Evolutionary conservation across 1,140 invertebrate species (phyloP).

Genomic region (Dendroctonus valens): DNA sequence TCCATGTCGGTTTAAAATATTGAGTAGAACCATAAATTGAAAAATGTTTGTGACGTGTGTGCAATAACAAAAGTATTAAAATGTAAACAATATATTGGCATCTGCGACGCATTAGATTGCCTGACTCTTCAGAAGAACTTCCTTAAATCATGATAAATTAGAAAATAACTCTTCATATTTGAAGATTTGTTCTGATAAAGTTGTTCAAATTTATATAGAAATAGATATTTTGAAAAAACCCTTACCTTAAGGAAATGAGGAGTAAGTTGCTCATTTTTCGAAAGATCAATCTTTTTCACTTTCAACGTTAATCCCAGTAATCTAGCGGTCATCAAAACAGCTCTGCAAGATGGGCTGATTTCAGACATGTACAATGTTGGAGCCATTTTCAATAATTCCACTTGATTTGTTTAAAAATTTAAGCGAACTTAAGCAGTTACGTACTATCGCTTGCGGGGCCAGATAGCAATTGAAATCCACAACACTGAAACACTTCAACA

Average conservation of each 20-base stretch:
- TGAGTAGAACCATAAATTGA: too few relatives aligned
- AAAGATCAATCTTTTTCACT: constrained; percentile 58
- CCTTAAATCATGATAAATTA: too few relatives aligned
- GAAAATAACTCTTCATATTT: too few relatives aligned
- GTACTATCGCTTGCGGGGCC: constrained; percentile 2
- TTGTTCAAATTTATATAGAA: too few relatives aligned
- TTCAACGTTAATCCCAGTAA: constrained; percentile 64
- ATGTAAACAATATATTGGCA: too few relatives aligned
- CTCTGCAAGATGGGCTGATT: constrained; percentile 51
- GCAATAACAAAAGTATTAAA: too few relatives aligned
- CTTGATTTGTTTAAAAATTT: neutral
- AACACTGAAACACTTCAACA: neutral
- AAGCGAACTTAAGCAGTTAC: neutral
- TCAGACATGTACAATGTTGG: constrained; percentile 49
- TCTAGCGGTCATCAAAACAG: constrained; percentile 60
- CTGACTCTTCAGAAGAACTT: too few relatives aligned
- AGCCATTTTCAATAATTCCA: constrained; percentile 17
- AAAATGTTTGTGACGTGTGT: too few relatives aligned
- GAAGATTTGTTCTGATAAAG: too few relatives aligned
- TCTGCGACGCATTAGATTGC: too few relatives aligned
- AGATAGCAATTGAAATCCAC: constrained; percentile 14
- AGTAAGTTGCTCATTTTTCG: constrained; percentile 63
- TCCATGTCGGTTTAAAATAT: too few relatives aligned
- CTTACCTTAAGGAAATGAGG: constrained; percentile 54
- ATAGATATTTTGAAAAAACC: neutral